These are phyloP conservation scores for Neoseiulus cucumeris DNA, from an alignment of 1,140 invertebrate species.

Conservation along the genomic window DNA sequence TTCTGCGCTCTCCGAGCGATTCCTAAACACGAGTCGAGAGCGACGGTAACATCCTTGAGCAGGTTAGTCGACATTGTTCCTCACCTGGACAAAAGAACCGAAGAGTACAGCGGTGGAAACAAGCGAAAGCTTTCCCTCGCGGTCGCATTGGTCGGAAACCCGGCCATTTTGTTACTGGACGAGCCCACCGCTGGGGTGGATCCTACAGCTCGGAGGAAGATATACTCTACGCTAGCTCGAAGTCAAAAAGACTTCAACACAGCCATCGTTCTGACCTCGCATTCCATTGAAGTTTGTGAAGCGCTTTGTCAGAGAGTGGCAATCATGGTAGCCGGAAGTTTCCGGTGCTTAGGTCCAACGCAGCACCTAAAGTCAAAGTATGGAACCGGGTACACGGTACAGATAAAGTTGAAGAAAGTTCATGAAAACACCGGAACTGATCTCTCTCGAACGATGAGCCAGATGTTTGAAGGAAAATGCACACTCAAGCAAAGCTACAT, in stretches of 20 bases:
- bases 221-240: conserved; percentile 25
- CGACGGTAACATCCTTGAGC: too few relatives aligned
- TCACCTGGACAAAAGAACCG: too few relatives aligned
- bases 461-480: background rate
- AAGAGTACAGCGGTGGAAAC: conserved; percentile 40
- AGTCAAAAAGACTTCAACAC: background rate
- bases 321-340: conserved; percentile 66
- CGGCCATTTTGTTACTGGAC: conserved; percentile 28
- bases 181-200: conserved; percentile 33
- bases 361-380: conserved; percentile 49
- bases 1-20: conserved; percentile 21
- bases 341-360: conserved; percentile 47
- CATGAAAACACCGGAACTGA: background rate
- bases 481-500: too few relatives aligned
- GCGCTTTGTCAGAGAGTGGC: conserved; percentile 59
- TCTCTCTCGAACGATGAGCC: background rate
- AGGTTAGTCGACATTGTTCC: too few relatives aligned
- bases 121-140: conserved; percentile 33
- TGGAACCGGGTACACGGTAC: conserved; percentile 49
- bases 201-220: conserved; percentile 28
- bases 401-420: conserved; percentile 25
- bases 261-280: conserved; percentile 42
- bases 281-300: conserved; percentile 67
- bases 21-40: conserved; percentile 12
- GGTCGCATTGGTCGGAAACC: conserved; percentile 31